Conservation (phyloP, 2,113 vertebrate genomes). For the Onychorhynchus coronatus region DNA sequence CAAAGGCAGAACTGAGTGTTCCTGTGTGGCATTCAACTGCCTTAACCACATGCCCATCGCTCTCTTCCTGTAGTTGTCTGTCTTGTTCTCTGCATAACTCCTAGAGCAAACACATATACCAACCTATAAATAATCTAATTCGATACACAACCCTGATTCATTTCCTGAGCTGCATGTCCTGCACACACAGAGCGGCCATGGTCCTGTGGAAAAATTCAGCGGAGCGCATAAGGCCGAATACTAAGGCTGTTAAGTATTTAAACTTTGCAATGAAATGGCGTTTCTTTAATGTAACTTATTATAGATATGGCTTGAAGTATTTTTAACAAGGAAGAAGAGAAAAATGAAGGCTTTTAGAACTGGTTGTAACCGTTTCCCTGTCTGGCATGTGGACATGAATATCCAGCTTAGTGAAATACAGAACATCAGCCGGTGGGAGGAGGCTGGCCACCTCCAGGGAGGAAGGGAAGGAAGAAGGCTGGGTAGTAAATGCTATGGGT, state of each 20-base stretch:
- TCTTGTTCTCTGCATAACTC: neutral
- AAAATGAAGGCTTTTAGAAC: neutral
- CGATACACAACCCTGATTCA: constrained; percentile 37
- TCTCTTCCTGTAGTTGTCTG: constrained; percentile 52
- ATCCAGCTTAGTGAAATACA: neutral
- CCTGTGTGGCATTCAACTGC: constrained; percentile 47
- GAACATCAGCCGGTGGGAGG: neutral
- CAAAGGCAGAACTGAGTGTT: neutral
- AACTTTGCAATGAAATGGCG: neutral
- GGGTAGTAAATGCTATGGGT: neutral
- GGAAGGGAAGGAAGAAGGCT: neutral
- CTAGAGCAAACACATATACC: neutral
- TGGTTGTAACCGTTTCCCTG: neutral
- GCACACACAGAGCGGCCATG: fast-evolving
- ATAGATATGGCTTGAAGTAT: neutral
- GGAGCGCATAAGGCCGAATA: neutral
- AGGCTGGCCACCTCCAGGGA: neutral
- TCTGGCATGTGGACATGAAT: neutral
- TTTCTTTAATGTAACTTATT: neutral
- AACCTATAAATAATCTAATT: constrained; percentile 45
- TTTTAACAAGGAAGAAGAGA: neutral
- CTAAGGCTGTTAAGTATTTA: neutral
- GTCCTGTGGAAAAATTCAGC: neutral
- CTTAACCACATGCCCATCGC: constrained; percentile 46
- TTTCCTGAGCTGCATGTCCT: constrained; percentile 30